Base-by-base conservation (phyloP, 2,113 vertebrate species). In the Clarias magur region DNA sequence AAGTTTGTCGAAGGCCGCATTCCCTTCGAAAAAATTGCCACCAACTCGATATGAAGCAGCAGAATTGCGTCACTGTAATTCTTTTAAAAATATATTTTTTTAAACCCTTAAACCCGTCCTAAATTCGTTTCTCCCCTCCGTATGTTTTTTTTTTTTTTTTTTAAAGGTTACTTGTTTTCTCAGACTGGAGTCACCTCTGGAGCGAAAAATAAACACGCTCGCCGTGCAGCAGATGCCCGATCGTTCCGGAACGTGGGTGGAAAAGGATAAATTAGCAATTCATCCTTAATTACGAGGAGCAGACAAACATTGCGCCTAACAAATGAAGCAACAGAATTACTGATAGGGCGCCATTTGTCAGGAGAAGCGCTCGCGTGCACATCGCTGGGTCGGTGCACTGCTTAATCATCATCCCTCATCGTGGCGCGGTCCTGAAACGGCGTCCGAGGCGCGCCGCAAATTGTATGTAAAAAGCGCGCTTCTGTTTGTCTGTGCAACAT, bases 231-330 rank as follows among this genome's bases (percentile, higher is more conserved):
- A 79, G 76, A 72, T 27, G 83, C 82, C 73, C 85, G 84, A 89
- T 88, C 86, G 86, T 79, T 89, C 53, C 63, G 80, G 38, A 82
- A 75, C 48, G 86, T 89, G 78, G 88, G 90, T 1, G 85, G 88
- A 89, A 89, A 80, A 81, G 86, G 90, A 91, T 89, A 68, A 89
- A 91, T 91, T 89, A 89, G 85, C 90, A 86, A 91, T 89, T 90
- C 89, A 80, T 87, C 89, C 89, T 91, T 89, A 90, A 90, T 91
- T 88, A 90, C 86, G 34, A 85, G 83, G 63, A 86, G 48, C 87
- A 87, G 86, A 60, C 86, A 80, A 88, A 89, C 83, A 87, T 63
- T 87, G 78, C 63, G 25, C 34, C 80, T 85, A 86, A 87, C 83
- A 87, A 88, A 90, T 88, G 90, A 89, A 89, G 86, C 86, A 42